Evolutionary conservation across 2,888 invertebrate species (phyloP), one percentile per base, ranked within the genome.

Genomic region (Tortricodes alternella): DNA sequence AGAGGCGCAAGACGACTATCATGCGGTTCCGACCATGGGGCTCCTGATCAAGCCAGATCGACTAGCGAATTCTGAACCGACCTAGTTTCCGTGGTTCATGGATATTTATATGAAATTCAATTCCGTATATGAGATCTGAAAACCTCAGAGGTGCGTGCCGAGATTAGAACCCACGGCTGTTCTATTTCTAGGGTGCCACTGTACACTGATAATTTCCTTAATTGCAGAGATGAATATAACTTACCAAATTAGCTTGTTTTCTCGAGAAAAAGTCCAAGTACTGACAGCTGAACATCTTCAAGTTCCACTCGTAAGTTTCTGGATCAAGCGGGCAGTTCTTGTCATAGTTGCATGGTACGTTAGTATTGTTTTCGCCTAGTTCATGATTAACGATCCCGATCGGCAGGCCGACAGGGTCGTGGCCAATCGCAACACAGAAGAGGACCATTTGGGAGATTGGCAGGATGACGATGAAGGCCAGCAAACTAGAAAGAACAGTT

Each of bases 341-440:
- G 19, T 91, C 79, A 58, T 92, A 92, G 58, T 83, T 82, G 62
- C 88, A 91, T 19, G 91, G 84, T 6, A 83, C 76, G 21, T 80
- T 67, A 35, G 91, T 83, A 65, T 85, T 85, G 69, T 91, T 89
- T 16, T 85, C 79, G 27, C 75, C 76, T 46, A 95, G 79, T 81
- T 98, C 98, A 65, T 95, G 86, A 85, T 98, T 98, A 19, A 96
- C 94, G 21, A 97, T 92, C 0, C 95, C 97, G 34, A 98, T 78
- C 37, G 92, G 93, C 0, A 98, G 87, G 9, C 95, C 94, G 5
- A 91, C 87, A 0, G 97, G 97, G 76, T 96, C 96, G 74, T 95
- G 95, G n/a, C 97, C 97, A 66, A 97, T 96, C 11, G 97, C 95
- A 46, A 96, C 84, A 76, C 97, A 98, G 89, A 98, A 98, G 39